These are phyloP conservation scores for Erebia palarica DNA, from an alignment of 2,888 invertebrate species.

Conservation along the genomic window DNA sequence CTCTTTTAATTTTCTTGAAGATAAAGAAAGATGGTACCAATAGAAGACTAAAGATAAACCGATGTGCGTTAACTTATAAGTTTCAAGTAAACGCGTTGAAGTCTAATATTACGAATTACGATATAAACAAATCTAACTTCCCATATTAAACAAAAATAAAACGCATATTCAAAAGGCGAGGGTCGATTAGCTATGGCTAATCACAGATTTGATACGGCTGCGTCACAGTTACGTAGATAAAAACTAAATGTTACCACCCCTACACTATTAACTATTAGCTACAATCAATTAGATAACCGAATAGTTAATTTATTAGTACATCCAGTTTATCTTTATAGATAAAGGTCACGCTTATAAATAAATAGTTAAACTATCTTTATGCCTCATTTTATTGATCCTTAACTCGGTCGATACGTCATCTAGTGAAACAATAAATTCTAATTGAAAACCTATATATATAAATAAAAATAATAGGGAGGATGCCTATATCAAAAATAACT, in stretches of 20 bases:
- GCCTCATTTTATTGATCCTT: not conserved
- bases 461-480: too few relatives aligned
- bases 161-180: slow-evolving; percentile 39
- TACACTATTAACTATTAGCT: slow-evolving; percentile 22
- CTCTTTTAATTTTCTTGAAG: too few relatives aligned
- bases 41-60: too few relatives aligned
- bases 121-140: slow-evolving; percentile 21
- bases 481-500: too few relatives aligned
- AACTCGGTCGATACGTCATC: not conserved
- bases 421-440: not conserved
- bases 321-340: slow-evolving; percentile 8
- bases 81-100: not conserved
- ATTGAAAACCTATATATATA: too few relatives aligned
- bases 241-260: slow-evolving; percentile 28
- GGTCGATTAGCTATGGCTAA: slow-evolving; percentile 61
- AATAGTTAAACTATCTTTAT: not conserved
- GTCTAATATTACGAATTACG: slow-evolving; percentile 2
- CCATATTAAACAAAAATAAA: slow-evolving; percentile 32
- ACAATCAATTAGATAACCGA: slow-evolving; percentile 34
- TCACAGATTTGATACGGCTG: slow-evolving; percentile 52
- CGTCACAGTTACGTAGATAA: slow-evolving; percentile 30
- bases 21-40: too few relatives aligned
- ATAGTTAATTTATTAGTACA: slow-evolving; percentile 24
- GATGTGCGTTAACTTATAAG: too few relatives aligned
- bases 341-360: slow-evolving; percentile 7